Conservation (phyloP, 2,797 vertebrate genomes). For the Cryptoprocta ferox region DNA sequence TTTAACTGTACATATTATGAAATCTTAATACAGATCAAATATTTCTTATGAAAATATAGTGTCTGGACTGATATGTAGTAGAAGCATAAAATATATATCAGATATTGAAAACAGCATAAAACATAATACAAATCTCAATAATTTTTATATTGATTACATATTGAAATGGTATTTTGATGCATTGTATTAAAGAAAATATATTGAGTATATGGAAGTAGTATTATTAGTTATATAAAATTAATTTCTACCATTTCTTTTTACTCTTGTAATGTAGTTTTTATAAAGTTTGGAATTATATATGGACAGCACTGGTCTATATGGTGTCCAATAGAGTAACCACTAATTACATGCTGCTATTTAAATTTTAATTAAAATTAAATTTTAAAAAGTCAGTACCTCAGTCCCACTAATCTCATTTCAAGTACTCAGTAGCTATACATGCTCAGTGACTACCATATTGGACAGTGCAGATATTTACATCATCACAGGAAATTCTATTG, state of each 20-base stretch:
- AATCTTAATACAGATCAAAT: not conserved
- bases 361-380: constrained; percentile 35
- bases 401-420: not conserved
- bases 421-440: not conserved
- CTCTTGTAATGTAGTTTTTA: not conserved
- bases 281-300: not conserved
- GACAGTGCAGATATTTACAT: not conserved
- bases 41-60: constrained; percentile 20
- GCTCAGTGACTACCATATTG: not conserved
- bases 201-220: not conserved
- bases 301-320: not conserved
- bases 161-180: constrained; percentile 12
- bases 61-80: not conserved
- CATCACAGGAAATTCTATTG: not conserved
- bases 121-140: not conserved
- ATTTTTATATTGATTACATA: not conserved
- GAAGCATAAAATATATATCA: not conserved
- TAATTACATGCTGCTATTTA: not conserved
- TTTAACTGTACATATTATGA: not conserved
- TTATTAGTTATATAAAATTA: constrained; percentile 23
- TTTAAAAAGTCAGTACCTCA: not conserved
- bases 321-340: not conserved
- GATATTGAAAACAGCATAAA: not conserved
- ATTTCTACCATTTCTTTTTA: not conserved
- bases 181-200: not conserved